A percentile compares a stretch with the other conserved stretches of the same genome.
Conservation (phyloP, 1,140 invertebrate genomes). For the Lordiphosa clarofinis region DNA sequence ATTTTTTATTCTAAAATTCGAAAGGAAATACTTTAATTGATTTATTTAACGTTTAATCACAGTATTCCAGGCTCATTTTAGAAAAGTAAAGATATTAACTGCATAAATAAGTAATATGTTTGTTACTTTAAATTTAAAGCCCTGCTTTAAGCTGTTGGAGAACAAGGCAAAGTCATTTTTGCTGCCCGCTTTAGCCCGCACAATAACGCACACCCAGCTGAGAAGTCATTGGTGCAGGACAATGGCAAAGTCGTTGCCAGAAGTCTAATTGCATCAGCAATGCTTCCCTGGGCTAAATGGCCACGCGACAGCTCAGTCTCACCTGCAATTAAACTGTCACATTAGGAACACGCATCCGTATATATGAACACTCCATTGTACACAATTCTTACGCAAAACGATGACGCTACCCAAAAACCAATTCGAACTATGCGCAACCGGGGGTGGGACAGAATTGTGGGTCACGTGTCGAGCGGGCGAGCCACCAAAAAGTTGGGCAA, state of each 20-base stretch:
- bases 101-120: too few species aligned
- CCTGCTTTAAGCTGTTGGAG: too few species aligned
- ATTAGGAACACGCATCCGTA: slow-evolving; percentile 51
- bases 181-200: too few species aligned
- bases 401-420: slow-evolving; percentile 69
- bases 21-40: too few species aligned
- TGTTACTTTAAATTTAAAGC: too few species aligned
- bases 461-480: slow-evolving; percentile 45
- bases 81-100: too few species aligned
- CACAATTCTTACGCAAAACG: slow-evolving; percentile 36
- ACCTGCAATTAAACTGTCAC: slow-evolving; percentile 79
- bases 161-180: too few species aligned
- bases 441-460: slow-evolving; percentile 15
- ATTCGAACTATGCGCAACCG: slow-evolving; percentile 45
- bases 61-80: too few species aligned
- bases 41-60: too few species aligned
- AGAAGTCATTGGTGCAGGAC: slow-evolving; percentile 62
- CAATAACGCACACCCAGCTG: slow-evolving; percentile 11
- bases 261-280: slow-evolving; percentile 69
- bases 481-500: slow-evolving; percentile 32
- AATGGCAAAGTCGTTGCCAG: slow-evolving; percentile 67
- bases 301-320: slow-evolving; percentile 64
- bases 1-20: too few species aligned
- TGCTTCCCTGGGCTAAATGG: slow-evolving; percentile 33
- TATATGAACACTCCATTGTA: slow-evolving; percentile 12